phyloP scores from a whole-genome alignment of 35 echinoderm and acorn worm genomes.

The Hemicentrotus pulcherrimus region DNA sequence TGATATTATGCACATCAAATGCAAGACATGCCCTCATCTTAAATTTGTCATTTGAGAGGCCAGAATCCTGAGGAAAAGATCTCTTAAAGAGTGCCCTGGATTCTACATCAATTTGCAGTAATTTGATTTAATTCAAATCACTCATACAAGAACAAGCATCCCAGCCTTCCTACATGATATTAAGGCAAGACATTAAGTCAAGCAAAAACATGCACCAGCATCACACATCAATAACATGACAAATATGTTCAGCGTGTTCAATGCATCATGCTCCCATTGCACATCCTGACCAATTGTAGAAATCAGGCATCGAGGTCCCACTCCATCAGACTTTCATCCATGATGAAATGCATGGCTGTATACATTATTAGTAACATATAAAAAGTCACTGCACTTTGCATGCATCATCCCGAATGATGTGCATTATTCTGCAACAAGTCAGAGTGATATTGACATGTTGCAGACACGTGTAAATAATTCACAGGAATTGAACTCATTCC shows the following conservation, averaged over 20 bases:
- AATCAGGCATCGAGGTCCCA: too few relatives aligned
- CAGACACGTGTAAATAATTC: background rate
- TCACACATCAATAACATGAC: background rate
- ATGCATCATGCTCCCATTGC: too few relatives aligned
- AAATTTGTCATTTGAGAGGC: slow-evolving; percentile 9
- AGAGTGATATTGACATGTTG: background rate
- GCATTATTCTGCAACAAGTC: slow-evolving; percentile 11
- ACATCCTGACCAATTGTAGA: too few relatives aligned
- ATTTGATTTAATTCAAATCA: slow-evolving; percentile 14
- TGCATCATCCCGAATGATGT: background rate
- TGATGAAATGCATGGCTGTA: too few relatives aligned
- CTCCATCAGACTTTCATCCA: too few relatives aligned
- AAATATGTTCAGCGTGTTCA: too few relatives aligned
- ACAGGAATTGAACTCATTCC: background rate
- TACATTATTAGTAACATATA: too few relatives aligned
- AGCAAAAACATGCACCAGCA: background rate
- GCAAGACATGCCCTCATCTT: background rate
- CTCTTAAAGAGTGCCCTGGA: background rate
- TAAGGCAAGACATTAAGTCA: background rate
- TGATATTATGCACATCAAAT: background rate
- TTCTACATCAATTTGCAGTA: background rate
- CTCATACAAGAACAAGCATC: background rate
- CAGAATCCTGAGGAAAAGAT: background rate
- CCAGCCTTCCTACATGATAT: background rate
- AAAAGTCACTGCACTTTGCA: slow-evolving; percentile 2